Evolutionary conservation across 2,888 invertebrate species (phyloP), one percentile per base, ranked within the genome.

Genomic region (Flexamia atlantica): DNA sequence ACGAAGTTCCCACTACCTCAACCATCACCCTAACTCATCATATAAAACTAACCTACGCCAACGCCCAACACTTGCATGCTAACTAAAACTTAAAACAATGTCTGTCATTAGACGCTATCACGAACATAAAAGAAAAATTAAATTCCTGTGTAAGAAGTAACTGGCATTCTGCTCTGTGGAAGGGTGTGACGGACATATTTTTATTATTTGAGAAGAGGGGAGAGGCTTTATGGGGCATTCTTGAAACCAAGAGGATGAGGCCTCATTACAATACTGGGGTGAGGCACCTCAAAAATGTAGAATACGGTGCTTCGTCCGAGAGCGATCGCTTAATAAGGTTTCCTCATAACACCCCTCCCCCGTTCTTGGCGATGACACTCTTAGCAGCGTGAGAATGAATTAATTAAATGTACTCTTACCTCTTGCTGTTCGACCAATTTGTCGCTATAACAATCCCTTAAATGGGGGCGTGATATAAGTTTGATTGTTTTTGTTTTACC

Each of bases 161-260:
- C 64, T 14, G 5, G 4, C 7, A 23, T 53, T 23, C 53, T 53
- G 20, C 20, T 53, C 53, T 53, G 46, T 60, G 17, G 42, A 72
- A 50, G 76, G 76, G 28, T 76, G 40, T 28, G 46, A 23, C 23
- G 72, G 40, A 76, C 76, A 76, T 76, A 72, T 40, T 72, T 76
- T 76, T 76, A 46, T 46, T 50, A 76, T 42, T 30, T 36, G 20
- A 10, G 42, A 32, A 32, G 12, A 40, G 23, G 12, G 46, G 25
- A 28, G 50, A 42, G 30, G 28, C 1, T 76, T 76, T 46, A 76
- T 76, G 76, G 42, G 12, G 50, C 76, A 76, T 72, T 72, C 42
- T 42, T 10, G 72, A 32, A 20, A 72, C 2, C 42, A 20, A 36
- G 72, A 76, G 64, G 64, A 5, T 3, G 14, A 64, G 2, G 7